These are phyloP conservation scores for Limulus polyphemus DNA, from an alignment of 2,888 invertebrate species.

Conservation along the genomic window DNA sequence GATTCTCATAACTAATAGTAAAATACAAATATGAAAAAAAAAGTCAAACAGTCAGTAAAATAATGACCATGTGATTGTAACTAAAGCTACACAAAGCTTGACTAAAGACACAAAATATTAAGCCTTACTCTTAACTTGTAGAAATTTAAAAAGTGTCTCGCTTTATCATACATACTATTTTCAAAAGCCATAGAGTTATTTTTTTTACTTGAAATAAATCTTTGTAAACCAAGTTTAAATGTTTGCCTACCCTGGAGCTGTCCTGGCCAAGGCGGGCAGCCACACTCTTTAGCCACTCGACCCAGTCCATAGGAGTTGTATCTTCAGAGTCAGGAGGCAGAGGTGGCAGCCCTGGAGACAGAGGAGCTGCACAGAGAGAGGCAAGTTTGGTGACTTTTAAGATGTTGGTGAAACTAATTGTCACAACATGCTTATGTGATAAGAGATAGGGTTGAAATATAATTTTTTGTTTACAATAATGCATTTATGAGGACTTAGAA, in stretches of 20 bases:
- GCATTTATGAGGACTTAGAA: no score
- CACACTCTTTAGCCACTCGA: constrained; percentile 22
- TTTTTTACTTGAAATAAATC: not conserved
- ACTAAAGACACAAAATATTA: no score
- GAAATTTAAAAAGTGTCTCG: not conserved
- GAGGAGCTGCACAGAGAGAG: constrained; percentile 2
- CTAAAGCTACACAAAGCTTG: no score
- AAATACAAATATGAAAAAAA: no score
- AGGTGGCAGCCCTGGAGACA: constrained; percentile 19
- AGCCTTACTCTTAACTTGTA: no score
- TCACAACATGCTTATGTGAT: no score
- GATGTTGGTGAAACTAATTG: no score
- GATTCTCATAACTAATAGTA: no score
- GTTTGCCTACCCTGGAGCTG: constrained; percentile 13
- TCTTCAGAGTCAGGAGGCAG: constrained; percentile 19
- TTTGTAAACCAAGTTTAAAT: not conserved
- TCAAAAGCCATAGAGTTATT: not conserved
- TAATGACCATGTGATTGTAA: no score
- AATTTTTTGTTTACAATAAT: no score
- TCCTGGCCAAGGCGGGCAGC: constrained; percentile 20
- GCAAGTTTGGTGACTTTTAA: not conserved
- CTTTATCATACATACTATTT: not conserved
- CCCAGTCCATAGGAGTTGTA: constrained; percentile 19
- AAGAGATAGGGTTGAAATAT: no score
- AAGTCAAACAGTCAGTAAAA: no score